Percentiles rank a stretch among this genome's conserved stretches.
phyloP scores from a whole-genome alignment of 2,113 vertebrate species.

The Neomonachus schauinslandi region DNA sequence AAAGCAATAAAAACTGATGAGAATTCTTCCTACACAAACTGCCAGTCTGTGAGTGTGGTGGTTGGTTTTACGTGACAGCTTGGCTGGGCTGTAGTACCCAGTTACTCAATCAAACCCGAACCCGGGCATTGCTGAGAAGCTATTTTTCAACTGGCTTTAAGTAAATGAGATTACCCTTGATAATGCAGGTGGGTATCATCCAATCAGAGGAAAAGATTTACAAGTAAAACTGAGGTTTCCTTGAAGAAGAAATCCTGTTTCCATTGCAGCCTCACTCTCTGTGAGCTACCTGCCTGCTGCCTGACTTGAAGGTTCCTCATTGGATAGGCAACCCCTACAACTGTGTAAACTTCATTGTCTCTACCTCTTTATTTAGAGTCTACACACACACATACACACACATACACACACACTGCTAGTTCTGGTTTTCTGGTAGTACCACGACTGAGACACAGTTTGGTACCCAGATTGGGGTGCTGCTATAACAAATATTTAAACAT shows the following conservation, averaged over 20 bases:
- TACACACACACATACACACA: not conserved
- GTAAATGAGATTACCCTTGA: no score
- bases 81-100: not conserved
- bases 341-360: no score
- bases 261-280: rapidly evolving
- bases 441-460: not conserved
- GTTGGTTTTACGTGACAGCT: not conserved
- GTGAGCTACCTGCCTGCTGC: no score
- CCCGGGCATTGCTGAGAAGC: not conserved
- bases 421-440: not conserved
- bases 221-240: not conserved
- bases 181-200: not conserved
- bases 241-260: no score
- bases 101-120: not conserved
- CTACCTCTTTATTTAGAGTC: not conserved
- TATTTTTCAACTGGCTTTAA: not conserved
- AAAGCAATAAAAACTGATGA: not conserved
- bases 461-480: no score
- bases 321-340: rapidly evolving
- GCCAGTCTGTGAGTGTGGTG: rapidly evolving
- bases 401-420: not conserved
- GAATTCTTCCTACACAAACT: not conserved
- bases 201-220: not conserved
- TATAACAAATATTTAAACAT: not conserved
- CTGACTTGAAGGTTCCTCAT: not conserved